A percentile compares a stretch with the other conserved stretches of the same genome.
phyloP scores from a whole-genome alignment of 2,113 vertebrate species.

The Phoxinus phoxinus region DNA sequence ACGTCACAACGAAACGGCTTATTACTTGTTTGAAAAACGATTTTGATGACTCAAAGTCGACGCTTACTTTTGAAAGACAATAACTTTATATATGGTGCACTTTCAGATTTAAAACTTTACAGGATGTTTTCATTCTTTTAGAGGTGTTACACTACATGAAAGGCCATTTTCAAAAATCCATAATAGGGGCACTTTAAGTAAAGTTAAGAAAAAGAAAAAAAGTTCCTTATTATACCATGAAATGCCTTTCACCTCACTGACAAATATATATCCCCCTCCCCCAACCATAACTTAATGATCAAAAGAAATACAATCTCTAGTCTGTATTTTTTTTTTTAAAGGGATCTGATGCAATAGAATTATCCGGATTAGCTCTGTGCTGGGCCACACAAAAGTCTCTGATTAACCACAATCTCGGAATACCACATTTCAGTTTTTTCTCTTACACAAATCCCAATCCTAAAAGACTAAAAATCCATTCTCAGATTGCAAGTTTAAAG shows the following conservation, averaged over 20 bases:
- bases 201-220: no score
- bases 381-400: neutral
- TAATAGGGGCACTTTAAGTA: no score
- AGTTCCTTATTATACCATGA: neutral
- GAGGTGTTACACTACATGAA: no score
- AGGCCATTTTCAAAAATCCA: no score
- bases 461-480: neutral
- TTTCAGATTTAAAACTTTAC: no score
- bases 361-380: neutral
- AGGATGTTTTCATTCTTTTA: no score
- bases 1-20: no score
- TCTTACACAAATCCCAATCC: neutral
- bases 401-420: constrained; percentile 10
- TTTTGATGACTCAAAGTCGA: no score
- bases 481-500: neutral
- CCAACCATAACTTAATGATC: neutral
- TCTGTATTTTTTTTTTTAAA: neutral
- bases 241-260: neutral
- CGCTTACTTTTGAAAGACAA: no score
- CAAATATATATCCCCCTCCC: neutral
- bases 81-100: no score
- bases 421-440: constrained; percentile 22
- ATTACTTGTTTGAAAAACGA: no score
- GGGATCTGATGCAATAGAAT: constrained; percentile 7
- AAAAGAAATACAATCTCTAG: neutral